Evolutionary conservation across 2,888 invertebrate genomes (phyloP).

Genomic region (Ophraella communa): DNA sequence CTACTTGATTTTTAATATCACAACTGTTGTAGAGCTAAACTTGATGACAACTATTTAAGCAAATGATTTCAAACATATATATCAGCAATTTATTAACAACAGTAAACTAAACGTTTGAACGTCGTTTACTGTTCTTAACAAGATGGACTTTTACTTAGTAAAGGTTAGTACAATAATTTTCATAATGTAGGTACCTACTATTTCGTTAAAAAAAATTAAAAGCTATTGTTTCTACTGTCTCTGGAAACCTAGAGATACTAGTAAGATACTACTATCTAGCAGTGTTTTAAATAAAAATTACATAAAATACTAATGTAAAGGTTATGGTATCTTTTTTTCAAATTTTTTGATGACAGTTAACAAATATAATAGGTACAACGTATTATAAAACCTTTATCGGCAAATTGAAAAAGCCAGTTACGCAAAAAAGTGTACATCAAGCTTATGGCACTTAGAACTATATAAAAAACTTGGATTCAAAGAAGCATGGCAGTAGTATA

Average conservation of each 20-base stretch:
- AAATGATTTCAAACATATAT: neutral
- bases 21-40: slow-evolving; percentile 21
- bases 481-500: slow-evolving; percentile 12
- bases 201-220: too few species aligned
- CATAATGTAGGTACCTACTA: too few species aligned
- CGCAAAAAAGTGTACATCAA: slow-evolving; percentile 42
- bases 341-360: too few species aligned
- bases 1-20: slow-evolving; percentile 13
- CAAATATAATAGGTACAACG: too few species aligned
- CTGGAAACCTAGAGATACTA: too few species aligned
- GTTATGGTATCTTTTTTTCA: slow-evolving; percentile 7
- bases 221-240: neutral
- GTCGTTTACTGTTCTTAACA: too few species aligned
- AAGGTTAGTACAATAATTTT: neutral
- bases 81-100: neutral
- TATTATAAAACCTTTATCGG: neutral
- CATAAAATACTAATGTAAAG: neutral
- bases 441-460: slow-evolving; percentile 45
- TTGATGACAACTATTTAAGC: neutral
- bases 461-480: slow-evolving; percentile 9
- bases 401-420: slow-evolving; percentile 13
- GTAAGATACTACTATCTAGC: too few species aligned
- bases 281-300: neutral
- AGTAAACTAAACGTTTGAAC: too few species aligned
- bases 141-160: too few species aligned